Evolutionary conservation across 2,888 invertebrate genomes (phyloP).

Genomic region (Cephus sareptanus): DNA sequence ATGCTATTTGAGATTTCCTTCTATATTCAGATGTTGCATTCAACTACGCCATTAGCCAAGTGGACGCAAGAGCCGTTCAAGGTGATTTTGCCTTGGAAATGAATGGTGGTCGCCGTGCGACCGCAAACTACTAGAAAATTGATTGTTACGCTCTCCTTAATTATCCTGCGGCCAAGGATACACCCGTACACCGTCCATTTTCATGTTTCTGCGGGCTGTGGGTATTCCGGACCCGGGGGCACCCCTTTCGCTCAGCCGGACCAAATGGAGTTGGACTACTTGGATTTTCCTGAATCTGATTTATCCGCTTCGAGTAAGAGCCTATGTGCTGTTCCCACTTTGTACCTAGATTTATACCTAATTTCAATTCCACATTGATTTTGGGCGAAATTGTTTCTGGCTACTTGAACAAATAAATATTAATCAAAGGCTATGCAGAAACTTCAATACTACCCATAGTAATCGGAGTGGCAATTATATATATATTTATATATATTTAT

Average conservation of each 20-base stretch:
- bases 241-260: neutral
- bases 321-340: neutral
- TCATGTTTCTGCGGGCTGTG: neutral
- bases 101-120: constrained; percentile 44
- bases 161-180: constrained; percentile 30
- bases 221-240: neutral
- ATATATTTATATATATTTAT: no score
- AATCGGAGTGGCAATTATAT: no score
- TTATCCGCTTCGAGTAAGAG: neutral
- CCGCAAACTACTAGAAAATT: constrained; percentile 58
- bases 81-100: neutral
- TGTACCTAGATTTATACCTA: neutral
- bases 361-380: neutral
- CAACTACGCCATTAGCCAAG: neutral
- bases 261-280: neutral
- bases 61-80: neutral
- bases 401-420: neutral
- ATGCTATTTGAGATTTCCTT: neutral
- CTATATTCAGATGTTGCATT: neutral
- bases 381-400: neutral
- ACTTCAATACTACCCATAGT: neutral
- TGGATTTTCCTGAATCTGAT: neutral
- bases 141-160: constrained; percentile 50
- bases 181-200: neutral
- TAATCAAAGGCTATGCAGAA: neutral